Conservation (phyloP, 2,797 vertebrate genomes). For the Podarcis siculus region DNA sequence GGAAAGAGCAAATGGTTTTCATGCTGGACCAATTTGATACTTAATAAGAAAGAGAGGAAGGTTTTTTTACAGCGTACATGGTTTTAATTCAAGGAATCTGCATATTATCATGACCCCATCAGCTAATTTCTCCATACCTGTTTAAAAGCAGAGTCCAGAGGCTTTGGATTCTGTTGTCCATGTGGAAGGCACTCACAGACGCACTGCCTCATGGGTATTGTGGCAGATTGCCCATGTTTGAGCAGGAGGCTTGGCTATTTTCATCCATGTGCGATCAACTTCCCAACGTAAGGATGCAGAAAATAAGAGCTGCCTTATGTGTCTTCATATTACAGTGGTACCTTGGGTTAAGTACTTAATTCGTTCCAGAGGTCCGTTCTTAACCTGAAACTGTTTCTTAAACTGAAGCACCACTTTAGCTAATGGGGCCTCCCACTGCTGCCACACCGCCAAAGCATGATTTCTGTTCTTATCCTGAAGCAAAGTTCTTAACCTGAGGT, state of each 20-base stretch:
- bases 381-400: too few species aligned
- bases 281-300: neutral
- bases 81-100: neutral
- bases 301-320: neutral
- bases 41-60: neutral
- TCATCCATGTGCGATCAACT: neutral
- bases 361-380: too few species aligned
- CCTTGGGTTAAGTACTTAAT: too few species aligned
- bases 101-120: neutral
- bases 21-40: neutral
- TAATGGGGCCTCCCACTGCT: too few species aligned
- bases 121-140: neutral
- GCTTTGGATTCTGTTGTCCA: neutral
- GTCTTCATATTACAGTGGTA: too few species aligned
- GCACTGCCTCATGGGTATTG: neutral
- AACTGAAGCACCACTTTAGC: too few species aligned
- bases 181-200: neutral
- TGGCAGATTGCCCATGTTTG: neutral
- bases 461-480: too few species aligned
- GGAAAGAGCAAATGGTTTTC: neutral
- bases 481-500: too few species aligned
- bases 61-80: too few species aligned
- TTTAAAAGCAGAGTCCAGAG: neutral
- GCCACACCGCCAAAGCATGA: too few species aligned
- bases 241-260: neutral